Percentiles rank a stretch among this genome's conserved stretches.
phyloP scores from a whole-genome alignment of 2,797 vertebrate species.

The Ptychobarbus kaznakovi region DNA sequence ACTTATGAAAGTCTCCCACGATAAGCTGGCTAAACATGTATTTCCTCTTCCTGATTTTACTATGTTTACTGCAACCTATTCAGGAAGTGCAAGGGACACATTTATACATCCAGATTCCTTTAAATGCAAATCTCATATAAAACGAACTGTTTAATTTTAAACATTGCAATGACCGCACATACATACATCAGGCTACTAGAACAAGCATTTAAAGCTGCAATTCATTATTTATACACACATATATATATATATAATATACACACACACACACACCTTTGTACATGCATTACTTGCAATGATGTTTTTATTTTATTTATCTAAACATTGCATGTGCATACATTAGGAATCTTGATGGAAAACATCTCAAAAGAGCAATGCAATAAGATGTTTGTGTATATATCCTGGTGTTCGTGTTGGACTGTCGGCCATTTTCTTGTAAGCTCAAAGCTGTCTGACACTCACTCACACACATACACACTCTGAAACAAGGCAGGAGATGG shows the following conservation, averaged over 20 bases:
- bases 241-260: background rate
- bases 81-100: background rate
- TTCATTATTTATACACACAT: background rate
- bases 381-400: background rate
- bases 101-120: background rate
- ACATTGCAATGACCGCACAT: background rate
- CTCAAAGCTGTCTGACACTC: constrained; percentile 16
- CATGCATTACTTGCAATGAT: background rate
- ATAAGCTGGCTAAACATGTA: background rate
- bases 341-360: background rate
- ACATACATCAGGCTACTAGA: background rate
- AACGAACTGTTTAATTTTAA: background rate
- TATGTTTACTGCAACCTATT: background rate
- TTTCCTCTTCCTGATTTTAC: constrained; percentile 9
- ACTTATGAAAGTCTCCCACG: constrained; percentile 11
- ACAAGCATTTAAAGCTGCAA: background rate
- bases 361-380: background rate
- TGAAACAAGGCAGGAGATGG: constrained; percentile 38
- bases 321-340: background rate
- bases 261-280: background rate
- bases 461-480: background rate
- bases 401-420: constrained; percentile 31
- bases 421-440: constrained; percentile 49
- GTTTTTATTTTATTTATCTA: background rate
- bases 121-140: background rate